A percentile compares a stretch with the other conserved stretches of the same genome.
Conservation (phyloP, 2,113 vertebrate species). For the Lepus americanus region DNA sequence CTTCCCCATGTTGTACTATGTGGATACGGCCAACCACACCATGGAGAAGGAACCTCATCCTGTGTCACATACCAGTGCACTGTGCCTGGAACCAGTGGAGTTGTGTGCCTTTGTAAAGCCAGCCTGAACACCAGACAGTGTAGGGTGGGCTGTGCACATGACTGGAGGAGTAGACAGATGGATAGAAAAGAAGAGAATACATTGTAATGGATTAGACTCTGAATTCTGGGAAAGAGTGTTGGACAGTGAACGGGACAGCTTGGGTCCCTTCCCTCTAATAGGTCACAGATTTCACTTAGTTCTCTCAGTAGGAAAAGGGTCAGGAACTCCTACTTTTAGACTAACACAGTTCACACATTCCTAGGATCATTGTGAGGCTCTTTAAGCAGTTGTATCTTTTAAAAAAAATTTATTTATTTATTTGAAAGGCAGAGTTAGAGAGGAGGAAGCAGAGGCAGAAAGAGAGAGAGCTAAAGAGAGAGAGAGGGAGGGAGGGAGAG, state of each 20-base stretch:
- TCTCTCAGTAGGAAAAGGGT: neutral
- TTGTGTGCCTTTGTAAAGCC: neutral
- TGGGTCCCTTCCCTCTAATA: neutral
- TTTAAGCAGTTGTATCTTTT: neutral
- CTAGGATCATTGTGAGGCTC: neutral
- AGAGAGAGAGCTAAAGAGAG: no score
- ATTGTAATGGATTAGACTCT: neutral
- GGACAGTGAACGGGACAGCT: no score
- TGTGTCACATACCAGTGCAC: accelerated
- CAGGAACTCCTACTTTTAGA: no score
- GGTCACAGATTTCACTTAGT: neutral
- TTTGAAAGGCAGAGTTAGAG: no score
- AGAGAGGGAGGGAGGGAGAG: no score
- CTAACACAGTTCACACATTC: accelerated
- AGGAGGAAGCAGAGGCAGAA: no score
- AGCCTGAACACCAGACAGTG: neutral
- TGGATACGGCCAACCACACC: neutral
- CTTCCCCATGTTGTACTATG: neutral
- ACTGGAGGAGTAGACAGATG: neutral
- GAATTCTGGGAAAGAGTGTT: neutral
- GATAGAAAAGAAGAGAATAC: neutral
- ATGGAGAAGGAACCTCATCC: accelerated
- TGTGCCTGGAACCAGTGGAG: constrained; percentile 63
- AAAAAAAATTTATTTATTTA: no score
- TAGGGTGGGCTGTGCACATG: accelerated